Base-by-base conservation (phyloP, 2,888 invertebrate species). In the Chloroclystis v-ata region DNA sequence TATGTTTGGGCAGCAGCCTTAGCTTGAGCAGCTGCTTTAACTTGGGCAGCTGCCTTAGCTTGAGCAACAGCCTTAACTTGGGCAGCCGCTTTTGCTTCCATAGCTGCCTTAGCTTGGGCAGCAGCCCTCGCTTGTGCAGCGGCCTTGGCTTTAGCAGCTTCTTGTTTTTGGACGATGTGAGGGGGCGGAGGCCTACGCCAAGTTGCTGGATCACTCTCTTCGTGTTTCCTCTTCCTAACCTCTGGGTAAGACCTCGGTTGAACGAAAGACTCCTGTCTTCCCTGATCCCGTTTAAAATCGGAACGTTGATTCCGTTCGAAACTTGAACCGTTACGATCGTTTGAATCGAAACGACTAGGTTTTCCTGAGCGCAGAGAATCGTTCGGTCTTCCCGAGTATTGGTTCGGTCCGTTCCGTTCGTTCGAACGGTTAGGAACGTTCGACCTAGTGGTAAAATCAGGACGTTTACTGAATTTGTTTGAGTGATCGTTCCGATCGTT, bases 151-250 rank as follows among this genome's bases (percentile, higher is more conserved):
- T 20, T 20, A 5, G 20, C 20, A 5, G 5, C 5, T 2, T 5
- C 5, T 20, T 20, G 20, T 20, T 20, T 20, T 4, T 20, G 20
- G 3, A 5, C 20, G 5, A 20, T 2, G 20, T 20, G 20, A 2
- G 20, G 20, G 2, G 20, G 20, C 5, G 20, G 20, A 20, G 20
- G 20, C 20, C 20, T 20, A 5, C 20, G 20, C 20, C 20, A 20
- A 5, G 20, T 20, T 20, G 20, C 2, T 2, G 20, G 20, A 5
- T 20, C 20, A 2, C 5, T 20, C 16, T 44, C 37, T 1, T 45
- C 49, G 10, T 32, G 44, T 20, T 28, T 49, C 1, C 49, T 35
- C 24, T 49, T 49, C 12, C 41, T 45, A 1, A 37, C n/a, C 7
- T 30, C 28, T 8, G 10, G 26, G 16, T 2, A 13, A 29, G 13